Base-by-base conservation (phyloP, 2,888 invertebrate genomes). In the Tholera decimalis region DNA sequence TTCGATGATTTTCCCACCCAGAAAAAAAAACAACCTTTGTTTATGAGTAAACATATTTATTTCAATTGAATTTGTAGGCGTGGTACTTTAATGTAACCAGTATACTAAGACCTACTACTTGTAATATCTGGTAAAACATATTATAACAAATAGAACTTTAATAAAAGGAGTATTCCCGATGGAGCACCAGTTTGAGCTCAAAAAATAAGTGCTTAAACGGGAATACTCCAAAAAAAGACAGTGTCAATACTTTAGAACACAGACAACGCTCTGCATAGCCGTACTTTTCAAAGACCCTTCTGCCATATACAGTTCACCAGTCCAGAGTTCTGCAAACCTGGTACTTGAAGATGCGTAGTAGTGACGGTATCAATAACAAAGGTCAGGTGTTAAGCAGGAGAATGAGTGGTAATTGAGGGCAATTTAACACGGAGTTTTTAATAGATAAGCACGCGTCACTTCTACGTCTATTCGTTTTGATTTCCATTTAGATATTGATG, bases 351-450 rank as follows among this genome's bases (percentile, higher is more conserved):
- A 24, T 49, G 51, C 60, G 54, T 46, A 63, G 57, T 53, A 30
- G 51, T 72, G 61, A 51, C 50, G 56, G 47, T 56, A 65, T 57
- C 72, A 83, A 83, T 81, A 65, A 70, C 51, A 37, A 55, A 60
- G 85, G 86, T 85, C 77, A 79, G 77, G 83, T 82, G 85, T 85
- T 77, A 85, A 86, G 68, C 49, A 78, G 39, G 37, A 46, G 73
- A 82, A 75, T 57, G 75, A 79, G 72, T 26, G 30, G 64, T 83
- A 85, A 85, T 85, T 85, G 81, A 86, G 82, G 73, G 57, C 85
- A 86, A 84, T 84, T 79, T 72, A 75, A 75, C 84, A 74, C 73
- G 11, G 43, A 41, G 47, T 51, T 66, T 73, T 74, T 62, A 65
- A 63, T 80, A 64, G 62, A 62, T 28, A 35, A 64, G 44, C 72